phyloP scores from a whole-genome alignment of 2,797 vertebrate species.

The Coregonus ussuriensis region DNA sequence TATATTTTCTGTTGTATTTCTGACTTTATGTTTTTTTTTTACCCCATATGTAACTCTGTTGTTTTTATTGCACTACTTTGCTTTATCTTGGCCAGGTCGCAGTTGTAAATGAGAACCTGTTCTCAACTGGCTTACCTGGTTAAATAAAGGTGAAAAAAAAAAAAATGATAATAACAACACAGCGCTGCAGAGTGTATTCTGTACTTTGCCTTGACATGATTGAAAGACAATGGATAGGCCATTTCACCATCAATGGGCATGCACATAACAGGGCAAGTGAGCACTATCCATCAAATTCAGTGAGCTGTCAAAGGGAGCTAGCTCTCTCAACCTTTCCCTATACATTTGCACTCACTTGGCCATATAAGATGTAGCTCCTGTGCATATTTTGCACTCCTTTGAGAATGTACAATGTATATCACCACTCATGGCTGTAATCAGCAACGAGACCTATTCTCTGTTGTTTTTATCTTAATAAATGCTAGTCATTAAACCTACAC shows the following conservation, averaged over 20 bases:
- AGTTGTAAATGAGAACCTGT: too few relatives aligned
- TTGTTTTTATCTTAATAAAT: background rate
- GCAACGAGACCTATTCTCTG: background rate
- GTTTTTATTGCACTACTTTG: too few relatives aligned
- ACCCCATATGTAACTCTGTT: too few relatives aligned
- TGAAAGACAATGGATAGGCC: conserved; percentile 79
- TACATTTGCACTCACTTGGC: conserved; percentile 59
- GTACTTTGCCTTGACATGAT: conserved; percentile 78
- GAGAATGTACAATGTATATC: background rate
- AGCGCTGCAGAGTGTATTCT: conserved; percentile 69
- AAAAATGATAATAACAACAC: conserved; percentile 64
- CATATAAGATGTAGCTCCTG: conserved; percentile 62
- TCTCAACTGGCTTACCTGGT: too few relatives aligned
- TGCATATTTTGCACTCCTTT: conserved; percentile 42
- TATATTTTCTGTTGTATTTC: too few relatives aligned
- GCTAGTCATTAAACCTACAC: background rate
- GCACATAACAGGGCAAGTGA: conserved; percentile 76
- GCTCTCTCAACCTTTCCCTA: conserved; percentile 49
- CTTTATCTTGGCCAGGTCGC: too few relatives aligned
- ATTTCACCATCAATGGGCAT: conserved; percentile 79
- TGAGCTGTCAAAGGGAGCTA: conserved; percentile 70
- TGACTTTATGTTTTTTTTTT: too few relatives aligned
- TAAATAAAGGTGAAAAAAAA: too few relatives aligned
- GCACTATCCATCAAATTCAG: conserved; percentile 76
- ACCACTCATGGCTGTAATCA: conserved; percentile 3